Evolutionary conservation across 1,140 invertebrate species (phyloP).

Genomic region (Drosophila sucinea): DNA sequence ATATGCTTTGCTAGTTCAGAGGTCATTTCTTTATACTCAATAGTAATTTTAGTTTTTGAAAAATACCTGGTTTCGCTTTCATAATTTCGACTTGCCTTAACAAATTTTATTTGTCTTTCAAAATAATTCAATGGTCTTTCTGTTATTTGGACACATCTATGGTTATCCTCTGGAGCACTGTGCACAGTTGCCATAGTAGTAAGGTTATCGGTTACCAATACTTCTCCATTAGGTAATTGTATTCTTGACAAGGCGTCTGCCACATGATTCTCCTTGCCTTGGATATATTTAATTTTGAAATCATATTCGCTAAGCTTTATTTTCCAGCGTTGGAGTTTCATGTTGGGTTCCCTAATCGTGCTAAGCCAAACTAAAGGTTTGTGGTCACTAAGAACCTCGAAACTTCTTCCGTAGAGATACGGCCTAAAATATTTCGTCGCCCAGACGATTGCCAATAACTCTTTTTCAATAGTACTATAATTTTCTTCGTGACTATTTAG

Average conservation of each 20-base stretch:
- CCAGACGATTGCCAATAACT: neutral
- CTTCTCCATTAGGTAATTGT: no score
- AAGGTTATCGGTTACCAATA: neutral
- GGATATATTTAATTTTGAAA: conserved; percentile 11
- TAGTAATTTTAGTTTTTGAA: neutral
- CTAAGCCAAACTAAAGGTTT: conserved; percentile 5
- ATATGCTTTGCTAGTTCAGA: neutral
- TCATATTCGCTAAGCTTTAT: conserved; percentile 3
- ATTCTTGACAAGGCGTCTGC: neutral
- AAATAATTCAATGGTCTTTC: neutral
- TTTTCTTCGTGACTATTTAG: neutral
- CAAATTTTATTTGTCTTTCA: neutral
- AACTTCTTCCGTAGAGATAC: neutral
- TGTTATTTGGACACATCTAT: neutral
- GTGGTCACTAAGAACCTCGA: neutral
- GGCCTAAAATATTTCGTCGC: neutral
- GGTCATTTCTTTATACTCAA: neutral
- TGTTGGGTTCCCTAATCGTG: neutral
- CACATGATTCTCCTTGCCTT: conserved; percentile 8
- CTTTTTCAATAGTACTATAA: conserved; percentile 1
- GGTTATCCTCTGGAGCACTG: neutral
- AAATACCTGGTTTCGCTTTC: neutral
- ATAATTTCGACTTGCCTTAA: neutral
- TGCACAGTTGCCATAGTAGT: neutral
- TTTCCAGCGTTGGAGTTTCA: conserved; percentile 3